phyloP scores from a whole-genome alignment of 1,140 invertebrate genomes.

The Aphelenchoides avenae region DNA sequence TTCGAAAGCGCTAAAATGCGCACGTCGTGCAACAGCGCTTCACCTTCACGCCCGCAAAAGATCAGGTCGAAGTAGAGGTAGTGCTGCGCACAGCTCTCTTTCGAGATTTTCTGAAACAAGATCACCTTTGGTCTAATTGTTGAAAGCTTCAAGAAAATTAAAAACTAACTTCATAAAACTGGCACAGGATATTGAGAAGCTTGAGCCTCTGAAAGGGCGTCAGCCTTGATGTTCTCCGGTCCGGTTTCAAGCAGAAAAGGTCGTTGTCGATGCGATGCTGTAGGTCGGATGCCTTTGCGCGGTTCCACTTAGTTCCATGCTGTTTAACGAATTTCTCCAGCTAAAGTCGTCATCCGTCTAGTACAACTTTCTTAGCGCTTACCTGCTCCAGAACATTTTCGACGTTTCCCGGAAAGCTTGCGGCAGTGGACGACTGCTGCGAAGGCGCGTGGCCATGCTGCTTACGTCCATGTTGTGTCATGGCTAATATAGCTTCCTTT shows the following conservation, averaged over 20 bases:
- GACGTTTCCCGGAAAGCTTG: too few relatives aligned
- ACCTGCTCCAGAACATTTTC: too few relatives aligned
- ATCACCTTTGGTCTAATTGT: not conserved
- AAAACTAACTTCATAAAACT: too few relatives aligned
- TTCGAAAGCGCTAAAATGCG: not conserved
- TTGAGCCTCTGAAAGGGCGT: constrained; percentile 2
- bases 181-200: constrained; percentile 2
- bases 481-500: too few relatives aligned
- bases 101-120: not conserved
- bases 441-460: too few relatives aligned
- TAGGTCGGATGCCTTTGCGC: constrained; percentile 6
- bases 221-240: constrained; percentile 1
- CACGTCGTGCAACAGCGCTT: constrained; percentile 6
- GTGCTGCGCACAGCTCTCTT: not conserved
- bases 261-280: constrained; percentile 5
- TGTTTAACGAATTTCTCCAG: not conserved
- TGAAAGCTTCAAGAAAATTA: not conserved
- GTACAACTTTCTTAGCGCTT: too few relatives aligned
- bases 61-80: constrained; percentile 4
- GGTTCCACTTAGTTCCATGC: constrained; percentile 7
- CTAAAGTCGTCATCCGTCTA: not conserved
- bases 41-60: constrained; percentile 6
- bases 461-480: too few relatives aligned
- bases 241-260: constrained; percentile 5
- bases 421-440: too few relatives aligned